Conservation (phyloP, 2,797 vertebrate species). For the Anguilla megastoma region DNA sequence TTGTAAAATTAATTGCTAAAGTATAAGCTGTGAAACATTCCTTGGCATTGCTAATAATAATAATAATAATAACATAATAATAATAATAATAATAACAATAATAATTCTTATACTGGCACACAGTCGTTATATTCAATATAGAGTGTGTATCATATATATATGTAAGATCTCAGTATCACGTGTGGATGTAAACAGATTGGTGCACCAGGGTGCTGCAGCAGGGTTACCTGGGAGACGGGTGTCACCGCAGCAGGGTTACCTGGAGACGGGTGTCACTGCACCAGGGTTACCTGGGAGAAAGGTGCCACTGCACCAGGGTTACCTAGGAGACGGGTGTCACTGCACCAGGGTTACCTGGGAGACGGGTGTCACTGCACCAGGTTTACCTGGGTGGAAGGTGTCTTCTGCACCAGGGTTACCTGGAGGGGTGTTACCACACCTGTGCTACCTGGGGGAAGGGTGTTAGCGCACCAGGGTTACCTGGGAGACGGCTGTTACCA, state of each 20-base stretch:
- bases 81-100: neutral
- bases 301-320: neutral
- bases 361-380: neutral
- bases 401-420: no score
- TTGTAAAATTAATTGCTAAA: neutral
- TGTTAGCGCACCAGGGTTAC: no score
- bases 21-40: neutral
- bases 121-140: neutral
- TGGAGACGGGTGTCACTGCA: no score
- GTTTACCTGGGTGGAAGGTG: no score
- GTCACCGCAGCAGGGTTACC: no score
- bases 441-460: no score
- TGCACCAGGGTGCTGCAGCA: neutral
- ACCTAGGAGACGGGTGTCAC: neutral
- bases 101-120: neutral
- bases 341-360: neutral
- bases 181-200: neutral
- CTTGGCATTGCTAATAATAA: neutral
- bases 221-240: neutral
- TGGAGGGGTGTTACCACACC: neutral
- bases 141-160: neutral
- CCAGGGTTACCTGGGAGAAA: no score
- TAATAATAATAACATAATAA: neutral
- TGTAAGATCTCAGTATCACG: neutral
- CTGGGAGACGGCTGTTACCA: no score